phyloP scores from a whole-genome alignment of 2,888 invertebrate species.

The Chelonus formosanus region DNA sequence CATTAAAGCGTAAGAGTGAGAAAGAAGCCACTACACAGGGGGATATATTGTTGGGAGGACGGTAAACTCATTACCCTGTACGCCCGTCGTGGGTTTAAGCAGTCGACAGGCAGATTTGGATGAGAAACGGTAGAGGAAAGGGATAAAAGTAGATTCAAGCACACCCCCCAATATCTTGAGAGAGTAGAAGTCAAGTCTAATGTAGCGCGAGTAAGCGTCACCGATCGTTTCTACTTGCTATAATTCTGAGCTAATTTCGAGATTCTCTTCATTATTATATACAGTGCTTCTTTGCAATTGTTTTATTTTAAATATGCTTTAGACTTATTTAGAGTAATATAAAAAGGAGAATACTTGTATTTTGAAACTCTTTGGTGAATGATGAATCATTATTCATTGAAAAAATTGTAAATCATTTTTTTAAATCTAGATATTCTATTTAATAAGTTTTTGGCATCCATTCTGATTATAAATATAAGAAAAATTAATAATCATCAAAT shows the following conservation, averaged over 20 bases:
- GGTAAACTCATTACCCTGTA: conserved; percentile 25
- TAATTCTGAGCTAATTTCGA: not conserved
- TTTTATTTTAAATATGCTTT: no score
- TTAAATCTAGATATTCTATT: no score
- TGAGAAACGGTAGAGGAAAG: no score
- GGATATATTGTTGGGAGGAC: conserved; percentile 20
- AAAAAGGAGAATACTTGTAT: no score
- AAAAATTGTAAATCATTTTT: no score
- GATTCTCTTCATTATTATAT: not conserved
- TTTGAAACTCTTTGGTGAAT: no score
- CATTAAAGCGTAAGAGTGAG: not conserved
- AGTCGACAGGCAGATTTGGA: conserved; percentile 15
- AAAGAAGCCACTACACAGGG: not conserved
- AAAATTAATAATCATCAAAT: no score
- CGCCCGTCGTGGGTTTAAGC: conserved; percentile 20
- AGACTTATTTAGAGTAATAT: no score
- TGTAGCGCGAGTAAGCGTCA: conserved; percentile 23
- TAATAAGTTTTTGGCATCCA: no score
- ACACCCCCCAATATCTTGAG: not conserved
- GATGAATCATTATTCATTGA: no score
- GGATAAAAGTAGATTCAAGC: no score
- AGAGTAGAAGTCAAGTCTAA: conserved; percentile 18
- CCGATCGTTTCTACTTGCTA: conserved; percentile 17
- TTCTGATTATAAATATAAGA: no score
- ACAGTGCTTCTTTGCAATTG: not conserved